Base-by-base conservation (phyloP, 2,888 invertebrate species). In the Drosophila koepferae region DNA sequence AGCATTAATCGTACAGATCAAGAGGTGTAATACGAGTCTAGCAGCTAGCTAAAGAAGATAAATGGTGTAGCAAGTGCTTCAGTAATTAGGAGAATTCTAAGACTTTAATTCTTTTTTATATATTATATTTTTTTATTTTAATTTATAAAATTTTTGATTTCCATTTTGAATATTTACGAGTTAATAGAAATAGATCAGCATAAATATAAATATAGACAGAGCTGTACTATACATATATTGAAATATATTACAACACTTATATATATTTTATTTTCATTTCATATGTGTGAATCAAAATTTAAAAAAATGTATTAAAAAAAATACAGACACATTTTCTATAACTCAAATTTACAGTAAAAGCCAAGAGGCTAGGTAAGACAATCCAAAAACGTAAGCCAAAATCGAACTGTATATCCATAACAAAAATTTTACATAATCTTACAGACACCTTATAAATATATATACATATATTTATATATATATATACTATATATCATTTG, bases 281-380 rank as follows among this genome's bases (percentile, higher is more conserved):
- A 23, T 48, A 20, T 62, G 31, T 72, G 28, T 54, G 23, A 40
- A 38, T 23, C 23, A 23, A 16, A 31, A 40, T 28, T 53, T n/a
- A n/a, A n/a, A 10, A 28, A 40, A 38, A 38, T 31, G 55, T 20
- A 36, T 34, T 6, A 6, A 54, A 64, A n/a, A 58, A 63, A 55
- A 68, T 23, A 62, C 51, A 62, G 8, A 69, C 53, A 64, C 65
- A 80, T 63, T 71, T 75, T 49, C 59, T 62, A 71, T 64, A 59
- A 67, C 58, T 61, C 14, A 61, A 82, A 74, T 81, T 83, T 84
- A 70, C 82, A 82, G 84, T 81, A 54, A 34, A 71, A 64, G 54
- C 80, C 75, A 75, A 63, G 65, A 67, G 60, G 65, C 58, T 82
- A 84, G 82, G 82, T 82, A 86, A 82, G 82, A 68, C 44, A 73